Evolutionary conservation across 1,140 invertebrate genomes (phyloP).

Genomic region (Drosophila novamexicana): DNA sequence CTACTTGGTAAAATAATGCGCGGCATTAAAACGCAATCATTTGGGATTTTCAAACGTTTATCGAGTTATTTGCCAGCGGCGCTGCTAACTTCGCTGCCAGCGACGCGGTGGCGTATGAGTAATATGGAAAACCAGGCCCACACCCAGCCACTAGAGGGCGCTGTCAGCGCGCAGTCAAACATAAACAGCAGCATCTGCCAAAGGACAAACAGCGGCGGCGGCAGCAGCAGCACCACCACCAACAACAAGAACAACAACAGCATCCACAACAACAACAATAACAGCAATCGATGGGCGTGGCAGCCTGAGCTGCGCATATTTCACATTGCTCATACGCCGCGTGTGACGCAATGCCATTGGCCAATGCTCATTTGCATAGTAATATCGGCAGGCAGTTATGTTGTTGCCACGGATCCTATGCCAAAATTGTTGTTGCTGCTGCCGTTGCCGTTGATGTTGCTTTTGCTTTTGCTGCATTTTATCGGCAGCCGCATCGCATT

Average conservation of each 20-base stretch:
- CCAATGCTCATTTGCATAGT: slow-evolving; percentile 78
- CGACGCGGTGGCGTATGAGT: slow-evolving; percentile 74
- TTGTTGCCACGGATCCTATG: slow-evolving; percentile 31
- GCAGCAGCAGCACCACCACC: slow-evolving; percentile 12
- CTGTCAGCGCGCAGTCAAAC: slow-evolving; percentile 56
- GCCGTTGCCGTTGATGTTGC: slow-evolving; percentile 29
- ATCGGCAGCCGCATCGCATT: slow-evolving; percentile 73
- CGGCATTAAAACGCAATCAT: slow-evolving; percentile 84
- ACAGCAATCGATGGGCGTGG: slow-evolving; percentile 51
- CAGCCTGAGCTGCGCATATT: slow-evolving; percentile 57
- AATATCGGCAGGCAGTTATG: slow-evolving; percentile 65
- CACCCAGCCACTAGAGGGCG: slow-evolving; percentile 59
- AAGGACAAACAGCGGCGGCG: not conserved
- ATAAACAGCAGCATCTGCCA: slow-evolving; percentile 20
- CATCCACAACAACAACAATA: slow-evolving; percentile 5
- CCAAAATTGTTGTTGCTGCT: slow-evolving; percentile 39
- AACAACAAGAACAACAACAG: slow-evolving; percentile 22
- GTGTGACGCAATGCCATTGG: slow-evolving; percentile 60
- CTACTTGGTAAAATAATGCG: slow-evolving; percentile 84
- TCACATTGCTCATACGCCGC: slow-evolving; percentile 75
- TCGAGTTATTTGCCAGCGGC: slow-evolving; percentile 76
- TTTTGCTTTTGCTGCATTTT: slow-evolving; percentile 64
- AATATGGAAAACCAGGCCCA: slow-evolving; percentile 64
- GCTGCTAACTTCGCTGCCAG: slow-evolving; percentile 36
- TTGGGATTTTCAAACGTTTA: slow-evolving; percentile 84